Conservation (phyloP, 2,797 vertebrate species). For the Prunella strophiata region DNA sequence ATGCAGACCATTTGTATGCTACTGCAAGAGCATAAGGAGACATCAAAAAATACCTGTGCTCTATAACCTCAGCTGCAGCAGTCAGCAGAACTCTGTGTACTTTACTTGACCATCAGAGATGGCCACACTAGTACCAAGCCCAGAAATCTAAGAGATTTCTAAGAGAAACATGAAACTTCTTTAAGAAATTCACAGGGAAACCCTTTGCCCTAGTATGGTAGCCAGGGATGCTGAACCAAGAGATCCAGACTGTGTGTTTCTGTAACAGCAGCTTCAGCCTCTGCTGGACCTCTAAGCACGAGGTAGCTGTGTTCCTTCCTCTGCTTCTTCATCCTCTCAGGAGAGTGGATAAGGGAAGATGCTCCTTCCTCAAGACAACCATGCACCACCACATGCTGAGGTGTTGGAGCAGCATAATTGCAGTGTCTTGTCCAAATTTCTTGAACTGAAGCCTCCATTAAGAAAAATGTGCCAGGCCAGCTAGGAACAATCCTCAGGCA, state of each 20-base stretch:
- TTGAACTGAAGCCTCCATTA: fast-evolving
- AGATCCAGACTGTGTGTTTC: background rate
- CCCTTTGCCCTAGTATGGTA: background rate
- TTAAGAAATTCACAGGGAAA: background rate
- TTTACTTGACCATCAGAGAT: background rate
- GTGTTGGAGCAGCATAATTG: background rate
- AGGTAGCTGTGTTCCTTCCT: background rate
- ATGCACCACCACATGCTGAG: background rate
- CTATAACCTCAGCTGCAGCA: background rate
- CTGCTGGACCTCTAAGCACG: background rate
- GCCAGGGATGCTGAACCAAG: background rate
- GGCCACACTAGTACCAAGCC: background rate
- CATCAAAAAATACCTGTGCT: background rate
- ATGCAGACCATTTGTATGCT: background rate
- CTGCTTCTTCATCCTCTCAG: background rate
- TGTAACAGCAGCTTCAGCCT: background rate
- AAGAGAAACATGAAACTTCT: background rate
- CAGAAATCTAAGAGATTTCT: background rate
- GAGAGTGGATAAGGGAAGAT: background rate
- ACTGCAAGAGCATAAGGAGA: background rate
- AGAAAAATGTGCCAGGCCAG: background rate
- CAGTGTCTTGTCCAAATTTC: background rate
- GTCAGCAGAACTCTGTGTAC: background rate
- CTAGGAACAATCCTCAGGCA: background rate
- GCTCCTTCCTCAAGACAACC: background rate